A percentile compares a stretch with the other conserved stretches of the same genome.
These are phyloP conservation scores for Heptranchias perlo DNA, from an alignment of 2,113 vertebrate genomes.

Conservation along the genomic window DNA sequence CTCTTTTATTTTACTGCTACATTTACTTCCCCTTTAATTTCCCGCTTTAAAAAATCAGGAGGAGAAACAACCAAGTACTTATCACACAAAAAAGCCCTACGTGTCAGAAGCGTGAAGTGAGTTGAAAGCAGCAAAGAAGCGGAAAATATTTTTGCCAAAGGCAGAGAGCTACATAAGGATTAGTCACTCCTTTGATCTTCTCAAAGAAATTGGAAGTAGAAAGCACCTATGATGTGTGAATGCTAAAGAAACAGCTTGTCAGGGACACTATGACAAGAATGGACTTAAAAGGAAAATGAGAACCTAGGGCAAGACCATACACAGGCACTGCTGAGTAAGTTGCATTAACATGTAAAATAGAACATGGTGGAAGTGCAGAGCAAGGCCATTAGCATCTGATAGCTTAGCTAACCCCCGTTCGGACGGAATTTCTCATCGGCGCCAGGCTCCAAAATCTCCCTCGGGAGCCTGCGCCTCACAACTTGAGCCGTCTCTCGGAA, in stretches of 20 bases:
- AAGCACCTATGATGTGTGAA: not conserved
- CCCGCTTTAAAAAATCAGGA: not conserved
- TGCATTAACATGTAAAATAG: not conserved
- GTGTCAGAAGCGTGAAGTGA: not conserved
- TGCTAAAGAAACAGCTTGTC: not conserved
- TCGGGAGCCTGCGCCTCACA: too few species aligned
- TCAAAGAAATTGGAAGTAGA: not conserved
- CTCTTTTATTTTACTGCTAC: not conserved
- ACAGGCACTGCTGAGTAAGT: not conserved
- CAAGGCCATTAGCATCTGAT: not conserved
- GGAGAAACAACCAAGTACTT: not conserved
- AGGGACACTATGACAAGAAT: not conserved
- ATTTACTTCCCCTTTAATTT: not conserved
- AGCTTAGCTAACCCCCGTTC: too few species aligned
- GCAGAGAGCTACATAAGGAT: not conserved
- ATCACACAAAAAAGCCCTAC: not conserved
- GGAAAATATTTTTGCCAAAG: constrained; percentile 8
- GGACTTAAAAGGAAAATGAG: not conserved
- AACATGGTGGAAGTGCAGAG: not conserved
- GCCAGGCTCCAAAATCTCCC: too few species aligned
- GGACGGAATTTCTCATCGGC: too few species aligned
- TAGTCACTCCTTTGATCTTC: not conserved
- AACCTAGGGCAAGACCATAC: not conserved
- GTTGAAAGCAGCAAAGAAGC: not conserved
- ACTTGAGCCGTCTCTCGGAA: too few species aligned